These are phyloP conservation scores for Pelodiscus sinensis DNA, from an alignment of 2,113 vertebrate species.

Conservation along the genomic window DNA sequence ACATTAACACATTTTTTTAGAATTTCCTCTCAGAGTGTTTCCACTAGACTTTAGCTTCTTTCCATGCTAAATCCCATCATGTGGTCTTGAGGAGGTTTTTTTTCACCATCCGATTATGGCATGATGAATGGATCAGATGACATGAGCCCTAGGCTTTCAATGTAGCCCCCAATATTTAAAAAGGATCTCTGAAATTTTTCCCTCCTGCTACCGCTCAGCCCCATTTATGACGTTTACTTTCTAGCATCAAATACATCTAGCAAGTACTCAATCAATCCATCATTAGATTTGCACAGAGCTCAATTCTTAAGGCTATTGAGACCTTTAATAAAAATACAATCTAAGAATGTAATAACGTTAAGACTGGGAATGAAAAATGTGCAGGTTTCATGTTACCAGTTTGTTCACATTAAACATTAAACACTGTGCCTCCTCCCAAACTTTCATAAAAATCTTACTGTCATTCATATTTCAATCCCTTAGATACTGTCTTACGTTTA, in stretches of 20 bases:
- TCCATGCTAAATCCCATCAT: conserved; percentile 47
- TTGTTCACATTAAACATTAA: conserved; percentile 26
- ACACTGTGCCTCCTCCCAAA: not conserved
- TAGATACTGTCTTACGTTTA: conserved; percentile 5
- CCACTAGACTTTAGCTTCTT: conserved; percentile 38
- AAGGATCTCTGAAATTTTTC: not conserved
- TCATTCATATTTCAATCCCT: not conserved
- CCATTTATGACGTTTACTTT: not conserved
- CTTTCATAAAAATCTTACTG: not conserved
- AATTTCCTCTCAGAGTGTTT: conserved; percentile 46
- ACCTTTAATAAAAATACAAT: conserved; percentile 38
- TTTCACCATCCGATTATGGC: conserved; percentile 15
- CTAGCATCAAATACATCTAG: not conserved
- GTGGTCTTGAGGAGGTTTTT: not conserved
- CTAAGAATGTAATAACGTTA: conserved; percentile 27
- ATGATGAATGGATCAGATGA: conserved; percentile 34
- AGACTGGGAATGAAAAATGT: not conserved
- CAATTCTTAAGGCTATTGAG: not conserved
- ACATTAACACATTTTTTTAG: not conserved
- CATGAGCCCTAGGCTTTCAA: not conserved
- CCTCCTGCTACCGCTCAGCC: not conserved
- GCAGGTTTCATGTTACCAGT: not conserved
- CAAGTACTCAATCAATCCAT: not conserved
- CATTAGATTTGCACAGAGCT: not conserved
- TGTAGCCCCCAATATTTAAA: not conserved